Evolutionary conservation across 2,888 invertebrate genomes (phyloP).

Genomic region (Busseola fusca): DNA sequence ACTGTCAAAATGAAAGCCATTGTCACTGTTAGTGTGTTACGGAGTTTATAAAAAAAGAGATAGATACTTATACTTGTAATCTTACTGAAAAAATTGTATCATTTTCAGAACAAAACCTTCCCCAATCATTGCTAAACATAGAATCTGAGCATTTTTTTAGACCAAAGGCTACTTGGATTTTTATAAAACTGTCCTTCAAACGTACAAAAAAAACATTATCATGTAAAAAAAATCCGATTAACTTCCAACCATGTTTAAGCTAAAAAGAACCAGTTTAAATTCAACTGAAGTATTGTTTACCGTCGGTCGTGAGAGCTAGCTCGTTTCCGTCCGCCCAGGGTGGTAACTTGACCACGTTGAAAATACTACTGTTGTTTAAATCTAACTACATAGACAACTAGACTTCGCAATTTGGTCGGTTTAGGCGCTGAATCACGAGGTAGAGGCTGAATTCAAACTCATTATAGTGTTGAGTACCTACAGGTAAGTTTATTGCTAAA

Average conservation of each 20-base stretch:
- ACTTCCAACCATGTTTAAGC: constrained; percentile 57
- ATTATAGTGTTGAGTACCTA: constrained; percentile 35
- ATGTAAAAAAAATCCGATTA: constrained; percentile 50
- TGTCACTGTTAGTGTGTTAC: not conserved
- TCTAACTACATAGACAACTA: constrained; percentile 23
- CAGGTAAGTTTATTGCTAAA: constrained; percentile 31
- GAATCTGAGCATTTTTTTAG: not conserved
- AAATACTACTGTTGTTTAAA: constrained; percentile 35
- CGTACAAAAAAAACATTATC: constrained; percentile 37
- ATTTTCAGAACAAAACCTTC: not conserved
- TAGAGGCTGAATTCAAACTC: constrained; percentile 55
- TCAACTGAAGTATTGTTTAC: constrained; percentile 69
- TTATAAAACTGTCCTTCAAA: constrained; percentile 13
- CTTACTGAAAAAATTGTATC: not conserved
- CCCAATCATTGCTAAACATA: not conserved
- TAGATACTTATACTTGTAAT: too few relatives aligned
- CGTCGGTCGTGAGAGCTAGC: constrained; percentile 68
- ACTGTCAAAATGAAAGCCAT: not conserved
- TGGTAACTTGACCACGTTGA: constrained; percentile 50
- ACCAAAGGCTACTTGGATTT: not conserved
- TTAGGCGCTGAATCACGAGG: constrained; percentile 56
- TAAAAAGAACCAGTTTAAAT: constrained; percentile 69
- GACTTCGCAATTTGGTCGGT: constrained; percentile 24
- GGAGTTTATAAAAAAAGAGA: not conserved
- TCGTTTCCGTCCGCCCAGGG: constrained; percentile 63